These are phyloP conservation scores for Seira sanloemensis DNA, from an alignment of 2,888 invertebrate genomes.

Conservation along the genomic window DNA sequence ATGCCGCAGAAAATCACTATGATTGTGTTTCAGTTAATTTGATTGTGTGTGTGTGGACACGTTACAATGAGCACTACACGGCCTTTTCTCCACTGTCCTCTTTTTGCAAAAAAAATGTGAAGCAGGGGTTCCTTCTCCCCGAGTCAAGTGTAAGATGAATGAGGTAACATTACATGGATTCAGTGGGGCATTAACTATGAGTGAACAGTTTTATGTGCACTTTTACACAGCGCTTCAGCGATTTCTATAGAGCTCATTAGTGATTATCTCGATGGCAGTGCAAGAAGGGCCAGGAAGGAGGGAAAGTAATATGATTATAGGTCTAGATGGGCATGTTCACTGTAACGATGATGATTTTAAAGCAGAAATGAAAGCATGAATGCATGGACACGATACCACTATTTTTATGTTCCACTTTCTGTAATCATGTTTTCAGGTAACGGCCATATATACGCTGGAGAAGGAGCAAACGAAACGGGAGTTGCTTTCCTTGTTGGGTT, in stretches of 20 bases:
- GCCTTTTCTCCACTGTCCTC: neutral
- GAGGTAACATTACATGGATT: neutral
- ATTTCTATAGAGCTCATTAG: slow-evolving; percentile 24
- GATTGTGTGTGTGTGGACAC: slow-evolving; percentile 33
- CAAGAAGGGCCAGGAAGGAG: neutral
- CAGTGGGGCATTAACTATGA: neutral
- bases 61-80: neutral
- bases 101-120: too few species aligned
- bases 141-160: neutral
- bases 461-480: too few species aligned
- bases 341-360: neutral
- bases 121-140: too few species aligned
- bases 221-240: neutral
- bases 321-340: neutral
- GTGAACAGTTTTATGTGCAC: neutral
- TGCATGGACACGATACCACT: too few species aligned
- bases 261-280: slow-evolving; percentile 7
- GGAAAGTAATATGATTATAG: neutral
- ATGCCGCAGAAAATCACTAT: neutral
- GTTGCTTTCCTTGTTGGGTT: too few species aligned
- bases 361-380: neutral
- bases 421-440: too few species aligned
- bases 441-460: too few species aligned
- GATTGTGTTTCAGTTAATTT: slow-evolving; percentile 31
- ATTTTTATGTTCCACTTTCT: too few species aligned